phyloP scores from a whole-genome alignment of 2,113 vertebrate genomes.

The Emydura subglobosa region DNA sequence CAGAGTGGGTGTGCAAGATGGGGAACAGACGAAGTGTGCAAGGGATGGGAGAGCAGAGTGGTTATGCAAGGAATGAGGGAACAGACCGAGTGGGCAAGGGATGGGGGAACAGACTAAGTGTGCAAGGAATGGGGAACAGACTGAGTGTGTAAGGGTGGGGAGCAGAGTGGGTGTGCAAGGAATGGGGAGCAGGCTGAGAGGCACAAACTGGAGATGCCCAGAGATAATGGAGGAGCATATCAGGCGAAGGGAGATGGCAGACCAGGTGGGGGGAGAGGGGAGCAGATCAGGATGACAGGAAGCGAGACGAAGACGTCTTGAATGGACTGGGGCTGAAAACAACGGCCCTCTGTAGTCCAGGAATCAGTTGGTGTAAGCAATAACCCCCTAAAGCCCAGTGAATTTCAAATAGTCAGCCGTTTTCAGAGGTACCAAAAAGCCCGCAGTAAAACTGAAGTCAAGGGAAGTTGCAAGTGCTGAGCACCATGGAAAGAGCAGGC shows the following conservation, averaged over 20 bases:
- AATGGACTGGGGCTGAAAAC: neutral
- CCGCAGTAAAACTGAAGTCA: too few relatives aligned
- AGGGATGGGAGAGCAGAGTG: too few relatives aligned
- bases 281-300: neutral
- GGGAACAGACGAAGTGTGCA: too few relatives aligned
- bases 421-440: neutral
- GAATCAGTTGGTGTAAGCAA: neutral
- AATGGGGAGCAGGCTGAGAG: neutral
- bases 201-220: neutral
- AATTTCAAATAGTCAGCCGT: neutral
- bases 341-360: neutral
- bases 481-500: neutral
- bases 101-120: too few relatives aligned
- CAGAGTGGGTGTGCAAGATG: too few relatives aligned
- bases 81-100: too few relatives aligned
- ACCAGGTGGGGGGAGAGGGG: neutral
- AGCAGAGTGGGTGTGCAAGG: too few relatives aligned
- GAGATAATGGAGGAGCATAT: neutral
- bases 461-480: too few relatives aligned
- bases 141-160: too few relatives aligned
- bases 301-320: neutral
- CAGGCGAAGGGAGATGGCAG: neutral
- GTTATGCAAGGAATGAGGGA: too few relatives aligned
- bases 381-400: neutral
- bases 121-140: neutral